phyloP scores from a whole-genome alignment of 2,888 invertebrate genomes.

The Oscheius sp. region DNA sequence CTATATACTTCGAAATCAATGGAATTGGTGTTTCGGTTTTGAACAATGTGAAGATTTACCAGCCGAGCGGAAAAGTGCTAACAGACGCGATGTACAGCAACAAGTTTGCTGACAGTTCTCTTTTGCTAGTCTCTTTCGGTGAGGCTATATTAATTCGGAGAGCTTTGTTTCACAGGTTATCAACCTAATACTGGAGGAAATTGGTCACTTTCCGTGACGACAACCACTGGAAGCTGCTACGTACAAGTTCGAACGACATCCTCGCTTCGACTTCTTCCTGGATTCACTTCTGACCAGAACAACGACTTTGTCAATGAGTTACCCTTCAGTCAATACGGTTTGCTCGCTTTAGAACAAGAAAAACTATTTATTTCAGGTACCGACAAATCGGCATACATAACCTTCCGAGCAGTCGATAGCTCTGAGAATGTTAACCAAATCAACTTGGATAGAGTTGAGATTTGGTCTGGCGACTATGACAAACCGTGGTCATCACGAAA shows the following conservation, averaged over 20 bases:
- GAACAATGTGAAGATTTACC: too few relatives aligned
- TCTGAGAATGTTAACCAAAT: constrained; percentile 32
- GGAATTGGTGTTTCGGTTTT: not conserved
- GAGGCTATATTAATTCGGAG: not conserved
- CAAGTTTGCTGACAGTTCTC: too few relatives aligned
- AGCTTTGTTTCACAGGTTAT: not conserved
- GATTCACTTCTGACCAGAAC: constrained; percentile 46
- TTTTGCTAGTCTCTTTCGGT: not conserved
- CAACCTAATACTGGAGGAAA: constrained; percentile 11
- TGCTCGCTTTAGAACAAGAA: not conserved
- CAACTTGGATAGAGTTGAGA: not conserved
- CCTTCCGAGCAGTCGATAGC: constrained; percentile 48
- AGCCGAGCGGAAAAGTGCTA: too few relatives aligned
- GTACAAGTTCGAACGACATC: constrained; percentile 45
- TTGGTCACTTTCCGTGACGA: constrained; percentile 19
- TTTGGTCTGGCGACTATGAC: constrained; percentile 11
- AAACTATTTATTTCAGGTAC: constrained; percentile 7
- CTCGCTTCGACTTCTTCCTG: constrained; percentile 45
- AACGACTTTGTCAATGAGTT: constrained; percentile 43
- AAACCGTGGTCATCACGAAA: constrained; percentile 13
- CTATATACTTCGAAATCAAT: not conserved
- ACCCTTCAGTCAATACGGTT: not conserved
- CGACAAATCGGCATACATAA: constrained; percentile 38
- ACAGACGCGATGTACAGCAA: too few relatives aligned
- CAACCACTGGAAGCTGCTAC: constrained; percentile 11